Evolutionary conservation across 2,113 vertebrate species (phyloP), one percentile per base, ranked within the genome.

Genomic region (Nerophis ophidion): DNA sequence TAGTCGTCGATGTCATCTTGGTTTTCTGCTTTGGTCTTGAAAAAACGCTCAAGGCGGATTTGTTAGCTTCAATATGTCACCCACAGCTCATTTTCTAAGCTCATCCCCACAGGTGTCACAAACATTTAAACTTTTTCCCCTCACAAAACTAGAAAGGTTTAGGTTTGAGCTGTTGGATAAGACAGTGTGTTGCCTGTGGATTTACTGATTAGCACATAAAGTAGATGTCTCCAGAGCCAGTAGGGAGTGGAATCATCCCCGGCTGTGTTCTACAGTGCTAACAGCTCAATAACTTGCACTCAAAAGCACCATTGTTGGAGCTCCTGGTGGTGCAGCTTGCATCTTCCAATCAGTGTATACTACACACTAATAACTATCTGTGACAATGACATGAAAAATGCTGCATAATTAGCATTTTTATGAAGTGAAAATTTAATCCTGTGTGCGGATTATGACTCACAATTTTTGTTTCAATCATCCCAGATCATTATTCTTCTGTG

Each of bases 131-230:
- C 45, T 72, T 66, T 36, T 58, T 58, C n/a, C 11, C 38, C 40
- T 44, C 16, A 5, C 38, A 12, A 13, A 35, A 60, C 16, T 50
- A 15, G 38, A 66, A 67, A 64, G 56, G 35, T 68, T 65, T 57
- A 61, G 35, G 68, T 11, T 12, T 62, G 34, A 59, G 54, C 19
- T 60, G 16, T 52, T 65, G 58, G 17, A 44, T 15, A 36, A 62
- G 61, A 53, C 45, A 16, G 58, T 64, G 51, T 33, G 40, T 36
- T 66, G 59, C 67, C 72, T 72, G 75, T 72, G 65, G 60, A 66
- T 67, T 68, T 51, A 55, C 69, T 74, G 77, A 82, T 83, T 64
- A 72, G 71, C 49, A 77, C 65, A 78, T 63, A 65, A 75, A 65
- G 60, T 38, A 70, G 58, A 77, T 46, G 17, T 81, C 72, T 70